Conservation (phyloP, 53 echinoderm and acorn worm species). For the Apostichopus leukothele region DNA sequence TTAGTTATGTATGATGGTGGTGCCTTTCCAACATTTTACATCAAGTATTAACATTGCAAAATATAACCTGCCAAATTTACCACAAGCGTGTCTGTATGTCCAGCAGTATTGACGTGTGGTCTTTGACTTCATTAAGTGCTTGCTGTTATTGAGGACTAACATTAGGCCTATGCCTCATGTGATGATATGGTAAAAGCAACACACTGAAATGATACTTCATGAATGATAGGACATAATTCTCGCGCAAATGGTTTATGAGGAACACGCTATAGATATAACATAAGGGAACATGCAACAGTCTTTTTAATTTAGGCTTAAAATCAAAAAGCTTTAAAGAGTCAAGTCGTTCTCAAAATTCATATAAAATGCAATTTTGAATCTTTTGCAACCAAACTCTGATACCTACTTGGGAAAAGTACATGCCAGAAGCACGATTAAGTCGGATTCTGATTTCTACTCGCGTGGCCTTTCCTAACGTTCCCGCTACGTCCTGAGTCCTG, state of each 20-base stretch:
- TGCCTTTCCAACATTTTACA: too few relatives aligned
- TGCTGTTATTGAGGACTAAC: too few relatives aligned
- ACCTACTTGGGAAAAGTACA: neutral
- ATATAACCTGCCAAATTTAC: too few relatives aligned
- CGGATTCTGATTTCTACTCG: neutral
- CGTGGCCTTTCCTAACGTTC: neutral
- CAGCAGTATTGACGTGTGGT: too few relatives aligned
- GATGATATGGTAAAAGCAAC: too few relatives aligned
- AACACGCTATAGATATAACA: neutral
- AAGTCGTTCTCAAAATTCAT: neutral
- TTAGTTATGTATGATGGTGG: too few relatives aligned
- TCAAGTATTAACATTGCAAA: too few relatives aligned
- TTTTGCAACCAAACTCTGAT: neutral
- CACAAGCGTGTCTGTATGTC: too few relatives aligned
- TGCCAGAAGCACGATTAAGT: neutral
- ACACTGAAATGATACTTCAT: too few relatives aligned
- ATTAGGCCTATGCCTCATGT: too few relatives aligned
- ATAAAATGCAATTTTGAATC: neutral
- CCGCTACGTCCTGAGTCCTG: neutral
- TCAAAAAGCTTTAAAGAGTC: neutral
- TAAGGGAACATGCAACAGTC: neutral
- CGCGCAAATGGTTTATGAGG: neutral
- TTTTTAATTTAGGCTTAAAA: neutral
- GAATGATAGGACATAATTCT: neutral
- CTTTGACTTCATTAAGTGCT: too few relatives aligned